phyloP scores from a whole-genome alignment of 37 sponge, comb jelly and placozoan species.

The Trichoplax adhaerens region DNA sequence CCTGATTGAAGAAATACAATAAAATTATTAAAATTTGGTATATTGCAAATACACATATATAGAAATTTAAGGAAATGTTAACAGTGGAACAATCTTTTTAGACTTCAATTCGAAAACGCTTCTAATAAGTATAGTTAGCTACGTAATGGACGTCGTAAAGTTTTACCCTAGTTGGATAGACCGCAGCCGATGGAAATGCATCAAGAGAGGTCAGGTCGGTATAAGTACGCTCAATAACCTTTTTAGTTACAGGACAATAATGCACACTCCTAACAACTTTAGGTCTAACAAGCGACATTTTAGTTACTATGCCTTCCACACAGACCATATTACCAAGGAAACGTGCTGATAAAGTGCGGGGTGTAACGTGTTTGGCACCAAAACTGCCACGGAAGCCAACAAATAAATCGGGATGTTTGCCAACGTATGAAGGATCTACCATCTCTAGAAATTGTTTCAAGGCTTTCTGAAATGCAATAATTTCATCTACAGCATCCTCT shows the following conservation, averaged over 20 bases:
- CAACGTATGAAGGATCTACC: constrained; percentile 65
- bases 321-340: constrained; percentile 76
- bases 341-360: constrained; percentile 62
- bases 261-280: constrained; percentile 98
- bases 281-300: constrained; percentile 65
- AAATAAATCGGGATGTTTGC: constrained; percentile 70
- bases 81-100: not conserved
- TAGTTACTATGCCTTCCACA: constrained; percentile 94
- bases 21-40: too few relatives aligned
- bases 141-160: too few relatives aligned
- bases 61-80: too few relatives aligned
- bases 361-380: constrained; percentile 84
- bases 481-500: constrained; percentile 57
- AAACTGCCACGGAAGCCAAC: constrained; percentile 56
- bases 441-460: constrained; percentile 62
- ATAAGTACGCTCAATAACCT: constrained; percentile 82
- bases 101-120: not conserved
- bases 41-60: too few relatives aligned
- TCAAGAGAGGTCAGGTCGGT: constrained; percentile 89
- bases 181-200: constrained; percentile 52
- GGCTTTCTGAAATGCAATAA: constrained; percentile 73
- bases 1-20: constrained; percentile 14
- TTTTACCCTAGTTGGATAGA: constrained; percentile 78
- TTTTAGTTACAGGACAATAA: constrained; percentile 91
- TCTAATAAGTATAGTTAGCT: too few relatives aligned